phyloP scores from a whole-genome alignment of 2,888 invertebrate species.

The Xiphydria camelus region DNA sequence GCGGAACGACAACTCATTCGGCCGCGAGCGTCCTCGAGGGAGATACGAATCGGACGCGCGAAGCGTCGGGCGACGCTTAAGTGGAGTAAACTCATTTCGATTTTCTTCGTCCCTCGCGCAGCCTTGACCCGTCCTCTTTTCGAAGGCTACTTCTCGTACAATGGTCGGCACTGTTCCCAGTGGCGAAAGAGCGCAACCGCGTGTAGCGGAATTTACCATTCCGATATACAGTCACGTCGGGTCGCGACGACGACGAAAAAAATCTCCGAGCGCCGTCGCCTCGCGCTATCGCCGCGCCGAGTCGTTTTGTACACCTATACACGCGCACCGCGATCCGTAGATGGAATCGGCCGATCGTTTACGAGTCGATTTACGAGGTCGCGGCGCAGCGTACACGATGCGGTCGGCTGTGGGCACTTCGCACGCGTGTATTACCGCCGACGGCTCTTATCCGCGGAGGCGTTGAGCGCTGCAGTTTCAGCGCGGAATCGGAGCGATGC shows the following conservation, averaged over 20 bases:
- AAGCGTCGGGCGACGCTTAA: too few species aligned
- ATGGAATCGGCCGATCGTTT: constrained; percentile 27
- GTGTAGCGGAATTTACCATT: neutral
- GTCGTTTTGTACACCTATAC: constrained; percentile 8
- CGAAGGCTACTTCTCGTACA: too few species aligned
- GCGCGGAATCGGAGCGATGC: too few species aligned
- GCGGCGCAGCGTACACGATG: constrained; percentile 17
- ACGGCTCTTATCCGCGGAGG: neutral
- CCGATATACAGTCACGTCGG: neutral
- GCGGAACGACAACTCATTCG: too few species aligned
- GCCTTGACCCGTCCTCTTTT: too few species aligned
- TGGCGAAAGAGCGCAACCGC: neutral
- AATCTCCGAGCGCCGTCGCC: neutral
- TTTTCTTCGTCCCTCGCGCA: too few species aligned
- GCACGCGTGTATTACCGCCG: neutral
- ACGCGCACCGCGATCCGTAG: constrained; percentile 25
- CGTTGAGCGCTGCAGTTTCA: constrained; percentile 1
- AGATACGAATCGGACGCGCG: too few species aligned
- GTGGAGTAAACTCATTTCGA: too few species aligned
- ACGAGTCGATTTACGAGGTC: constrained; percentile 26
- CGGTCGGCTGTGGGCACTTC: constrained; percentile 23
- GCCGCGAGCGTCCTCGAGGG: too few species aligned
- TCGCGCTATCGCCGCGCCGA: constrained; percentile 3
- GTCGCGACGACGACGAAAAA: neutral
- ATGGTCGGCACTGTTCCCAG: too few species aligned